phyloP scores from a whole-genome alignment of 2,113 vertebrate genomes.

The Pygoscelis antarcticus region DNA sequence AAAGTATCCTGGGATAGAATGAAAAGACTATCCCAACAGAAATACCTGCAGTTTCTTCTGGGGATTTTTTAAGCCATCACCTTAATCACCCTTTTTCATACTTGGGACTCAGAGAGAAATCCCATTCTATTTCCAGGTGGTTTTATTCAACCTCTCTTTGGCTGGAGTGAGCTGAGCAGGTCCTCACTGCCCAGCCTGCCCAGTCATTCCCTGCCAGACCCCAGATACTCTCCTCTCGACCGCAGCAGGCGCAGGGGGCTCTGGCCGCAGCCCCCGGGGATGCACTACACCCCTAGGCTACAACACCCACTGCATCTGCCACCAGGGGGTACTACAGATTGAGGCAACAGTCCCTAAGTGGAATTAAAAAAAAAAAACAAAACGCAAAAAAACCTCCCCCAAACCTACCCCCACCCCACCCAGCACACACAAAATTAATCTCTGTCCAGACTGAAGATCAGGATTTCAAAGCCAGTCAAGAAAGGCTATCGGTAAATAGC shows the following conservation, averaged over 20 bases:
- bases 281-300: accelerated
- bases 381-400: not conserved
- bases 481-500: constrained; percentile 1
- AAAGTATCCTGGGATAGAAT: not conserved
- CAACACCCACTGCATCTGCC: not conserved
- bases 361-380: not conserved
- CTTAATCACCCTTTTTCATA: not conserved
- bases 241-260: accelerated
- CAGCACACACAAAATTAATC: not conserved
- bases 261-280: accelerated
- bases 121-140: not conserved
- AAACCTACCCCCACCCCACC: not conserved
- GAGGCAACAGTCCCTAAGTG: not conserved
- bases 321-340: not conserved
- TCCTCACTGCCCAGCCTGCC: accelerated
- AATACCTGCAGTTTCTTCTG: not conserved
- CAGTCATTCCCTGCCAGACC: accelerated
- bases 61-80: not conserved
- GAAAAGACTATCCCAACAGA: not conserved
- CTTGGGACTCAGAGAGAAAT: not conserved
- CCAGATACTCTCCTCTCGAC: accelerated
- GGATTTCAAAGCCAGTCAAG: constrained; percentile 10
- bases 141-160: not conserved
- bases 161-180: accelerated
- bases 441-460: constrained; percentile 61